These are phyloP conservation scores for Leptinotarsa defecta DNA, from an alignment of 1,140 invertebrate genomes.

Conservation along the genomic window DNA sequence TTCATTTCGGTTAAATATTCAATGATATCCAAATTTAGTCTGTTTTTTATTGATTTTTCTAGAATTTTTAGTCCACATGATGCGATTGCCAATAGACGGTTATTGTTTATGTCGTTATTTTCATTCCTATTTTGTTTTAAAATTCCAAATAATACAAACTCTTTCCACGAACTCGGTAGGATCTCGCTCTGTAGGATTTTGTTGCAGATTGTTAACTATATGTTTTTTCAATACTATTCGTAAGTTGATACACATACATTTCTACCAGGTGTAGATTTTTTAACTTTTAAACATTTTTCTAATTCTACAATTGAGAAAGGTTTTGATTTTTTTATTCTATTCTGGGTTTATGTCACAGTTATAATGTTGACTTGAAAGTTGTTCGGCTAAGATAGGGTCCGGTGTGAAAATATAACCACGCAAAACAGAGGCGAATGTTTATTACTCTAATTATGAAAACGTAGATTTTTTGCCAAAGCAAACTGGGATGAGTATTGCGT, in stretches of 20 bases:
- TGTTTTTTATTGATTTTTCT: constrained; percentile 25
- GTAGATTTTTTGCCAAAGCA: too few species aligned
- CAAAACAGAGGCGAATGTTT: too few species aligned
- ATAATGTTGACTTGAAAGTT: too few species aligned
- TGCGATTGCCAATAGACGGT: constrained; percentile 9
- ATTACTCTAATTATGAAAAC: too few species aligned
- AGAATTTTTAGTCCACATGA: constrained; percentile 15
- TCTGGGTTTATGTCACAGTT: too few species aligned
- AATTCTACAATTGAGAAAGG: too few species aligned
- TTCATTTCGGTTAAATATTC: background rate
- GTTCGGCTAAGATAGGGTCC: too few species aligned
- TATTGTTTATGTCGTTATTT: background rate
- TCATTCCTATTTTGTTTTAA: too few species aligned
- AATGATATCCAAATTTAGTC: constrained; percentile 8
- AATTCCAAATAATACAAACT: background rate
- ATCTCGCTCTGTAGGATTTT: constrained; percentile 6
- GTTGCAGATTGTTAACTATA: constrained; percentile 13
- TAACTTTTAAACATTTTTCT: too few species aligned
- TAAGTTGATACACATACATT: constrained; percentile 19
- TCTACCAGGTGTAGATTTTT: background rate
- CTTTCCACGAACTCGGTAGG: background rate
- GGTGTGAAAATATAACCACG: too few species aligned
- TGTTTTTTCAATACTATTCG: background rate
- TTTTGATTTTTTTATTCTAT: too few species aligned
- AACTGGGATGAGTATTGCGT: too few species aligned